Percentiles rank a stretch among this genome's conserved stretches.
Evolutionary conservation across 2,113 vertebrate species (phyloP).

Genomic region (Montifringilla adamsi): DNA sequence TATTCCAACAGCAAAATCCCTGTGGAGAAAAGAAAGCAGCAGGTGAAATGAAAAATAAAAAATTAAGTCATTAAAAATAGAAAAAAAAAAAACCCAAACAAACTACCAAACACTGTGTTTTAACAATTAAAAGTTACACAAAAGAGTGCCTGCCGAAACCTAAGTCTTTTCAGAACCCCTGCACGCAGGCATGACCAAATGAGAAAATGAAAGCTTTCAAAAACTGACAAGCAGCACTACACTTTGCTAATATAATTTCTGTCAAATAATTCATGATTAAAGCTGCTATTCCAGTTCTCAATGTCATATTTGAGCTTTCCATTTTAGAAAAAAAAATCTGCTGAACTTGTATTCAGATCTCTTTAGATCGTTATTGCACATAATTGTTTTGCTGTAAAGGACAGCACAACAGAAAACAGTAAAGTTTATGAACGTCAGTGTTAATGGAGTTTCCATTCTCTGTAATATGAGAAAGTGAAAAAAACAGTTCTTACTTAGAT

Average conservation of each 20-base stretch:
- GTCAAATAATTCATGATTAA: not conserved
- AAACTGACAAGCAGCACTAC: not conserved
- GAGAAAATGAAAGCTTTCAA: not conserved
- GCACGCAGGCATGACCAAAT: not conserved
- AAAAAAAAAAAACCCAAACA: not conserved
- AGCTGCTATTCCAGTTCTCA: not conserved
- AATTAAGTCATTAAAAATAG: not conserved
- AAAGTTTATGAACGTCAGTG: not conserved
- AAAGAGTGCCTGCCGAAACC: not conserved
- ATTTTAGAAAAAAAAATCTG: not conserved
- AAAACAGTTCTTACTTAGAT: conserved; percentile 83
- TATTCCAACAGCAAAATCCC: conserved; percentile 97
- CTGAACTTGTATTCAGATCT: not conserved
- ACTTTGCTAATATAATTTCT: not conserved
- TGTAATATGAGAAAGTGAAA: not conserved
- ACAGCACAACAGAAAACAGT: not conserved
- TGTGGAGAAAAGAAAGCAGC: conserved; percentile 61
- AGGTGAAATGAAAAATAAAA: not conserved
- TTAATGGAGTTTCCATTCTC: not conserved
- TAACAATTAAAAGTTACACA: not conserved
- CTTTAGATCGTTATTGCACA: not conserved
- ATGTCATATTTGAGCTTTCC: not conserved
- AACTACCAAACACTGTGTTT: not conserved
- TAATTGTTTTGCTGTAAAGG: not conserved
- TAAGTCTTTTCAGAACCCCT: not conserved